These are phyloP conservation scores for Anolis apletophallus DNA, from an alignment of 2,797 vertebrate species.

Conservation along the genomic window DNA sequence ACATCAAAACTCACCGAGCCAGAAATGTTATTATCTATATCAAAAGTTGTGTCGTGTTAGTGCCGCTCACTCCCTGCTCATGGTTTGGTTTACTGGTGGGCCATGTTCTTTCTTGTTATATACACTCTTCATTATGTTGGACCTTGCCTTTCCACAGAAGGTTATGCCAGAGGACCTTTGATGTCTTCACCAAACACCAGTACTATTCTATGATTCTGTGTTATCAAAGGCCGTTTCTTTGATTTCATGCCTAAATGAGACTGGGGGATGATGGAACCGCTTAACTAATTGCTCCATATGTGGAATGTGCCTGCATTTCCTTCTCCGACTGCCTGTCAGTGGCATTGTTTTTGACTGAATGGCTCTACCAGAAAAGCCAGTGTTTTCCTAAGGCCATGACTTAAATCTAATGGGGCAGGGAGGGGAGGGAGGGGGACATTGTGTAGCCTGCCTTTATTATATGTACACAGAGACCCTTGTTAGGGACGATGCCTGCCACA, in stretches of 20 bases:
- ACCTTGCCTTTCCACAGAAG: not conserved
- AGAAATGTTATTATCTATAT: not conserved
- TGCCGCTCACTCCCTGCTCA: not conserved
- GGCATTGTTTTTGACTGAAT: not conserved
- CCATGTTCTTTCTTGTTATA: not conserved
- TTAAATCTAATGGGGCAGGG: constrained; percentile 44
- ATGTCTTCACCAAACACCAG: not conserved
- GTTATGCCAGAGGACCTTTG: constrained; percentile 11
- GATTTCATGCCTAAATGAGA: constrained; percentile 27
- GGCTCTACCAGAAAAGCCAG: constrained; percentile 31
- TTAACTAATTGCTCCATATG: constrained; percentile 43
- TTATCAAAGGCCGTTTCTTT: not conserved
- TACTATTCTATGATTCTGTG: not conserved
- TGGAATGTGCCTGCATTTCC: constrained; percentile 26
- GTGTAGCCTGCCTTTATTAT: constrained; percentile 46
- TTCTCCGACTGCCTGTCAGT: constrained; percentile 23
- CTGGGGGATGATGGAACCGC: constrained; percentile 5
- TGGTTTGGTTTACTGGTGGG: not conserved
- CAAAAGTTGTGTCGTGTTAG: no score
- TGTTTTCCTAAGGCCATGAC: constrained; percentile 40
- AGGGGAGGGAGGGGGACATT: constrained; percentile 6
- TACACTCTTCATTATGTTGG: not conserved
- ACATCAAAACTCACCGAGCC: not conserved
- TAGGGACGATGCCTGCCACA: constrained; percentile 33
- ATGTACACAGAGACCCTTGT: constrained; percentile 48